Conservation (phyloP, 2,888 invertebrate species). For the Caenorhabditis virilis region DNA sequence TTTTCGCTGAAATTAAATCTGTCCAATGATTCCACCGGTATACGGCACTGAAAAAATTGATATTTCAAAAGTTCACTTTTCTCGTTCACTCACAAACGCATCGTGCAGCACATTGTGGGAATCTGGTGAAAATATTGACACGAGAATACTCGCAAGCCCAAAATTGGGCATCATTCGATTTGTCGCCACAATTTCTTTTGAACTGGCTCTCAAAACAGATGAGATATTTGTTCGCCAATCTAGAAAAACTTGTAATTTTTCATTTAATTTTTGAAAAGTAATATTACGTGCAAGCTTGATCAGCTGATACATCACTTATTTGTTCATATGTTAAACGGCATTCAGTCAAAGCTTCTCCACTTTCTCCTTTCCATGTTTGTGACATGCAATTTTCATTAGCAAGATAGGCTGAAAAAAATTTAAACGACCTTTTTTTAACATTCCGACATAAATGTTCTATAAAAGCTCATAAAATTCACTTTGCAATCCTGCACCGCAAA, state of each 20-base stretch:
- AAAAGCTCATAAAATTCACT: slow-evolving; percentile 27
- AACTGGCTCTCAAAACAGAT: slow-evolving; percentile 46
- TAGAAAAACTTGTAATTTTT: slow-evolving; percentile 8
- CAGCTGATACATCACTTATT: slow-evolving; percentile 24
- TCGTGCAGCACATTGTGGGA: slow-evolving; percentile 48
- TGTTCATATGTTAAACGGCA: slow-evolving; percentile 42
- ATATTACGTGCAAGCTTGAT: slow-evolving; percentile 43
- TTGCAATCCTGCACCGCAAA: slow-evolving; percentile 58
- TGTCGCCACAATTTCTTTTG: slow-evolving; percentile 38
- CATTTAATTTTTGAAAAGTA: background rate
- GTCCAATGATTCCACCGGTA: slow-evolving; percentile 48
- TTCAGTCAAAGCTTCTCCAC: slow-evolving; percentile 31
- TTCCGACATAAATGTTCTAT: background rate
- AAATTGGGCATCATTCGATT: slow-evolving; percentile 45
- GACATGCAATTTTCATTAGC: slow-evolving; percentile 46
- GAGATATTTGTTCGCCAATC: slow-evolving; percentile 43
- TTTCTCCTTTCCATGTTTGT: slow-evolving; percentile 37
- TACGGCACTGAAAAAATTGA: slow-evolving; percentile 41
- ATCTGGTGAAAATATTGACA: slow-evolving; percentile 52
- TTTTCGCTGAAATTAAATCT: too few species aligned
- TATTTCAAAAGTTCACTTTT: background rate
- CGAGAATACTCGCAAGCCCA: slow-evolving; percentile 59
- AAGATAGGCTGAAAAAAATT: slow-evolving; percentile 45
- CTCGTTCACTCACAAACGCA: slow-evolving; percentile 50
- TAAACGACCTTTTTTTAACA: slow-evolving; percentile 15